Conservation (phyloP, 2,113 vertebrate genomes). For the Thunnus thynnus region DNA sequence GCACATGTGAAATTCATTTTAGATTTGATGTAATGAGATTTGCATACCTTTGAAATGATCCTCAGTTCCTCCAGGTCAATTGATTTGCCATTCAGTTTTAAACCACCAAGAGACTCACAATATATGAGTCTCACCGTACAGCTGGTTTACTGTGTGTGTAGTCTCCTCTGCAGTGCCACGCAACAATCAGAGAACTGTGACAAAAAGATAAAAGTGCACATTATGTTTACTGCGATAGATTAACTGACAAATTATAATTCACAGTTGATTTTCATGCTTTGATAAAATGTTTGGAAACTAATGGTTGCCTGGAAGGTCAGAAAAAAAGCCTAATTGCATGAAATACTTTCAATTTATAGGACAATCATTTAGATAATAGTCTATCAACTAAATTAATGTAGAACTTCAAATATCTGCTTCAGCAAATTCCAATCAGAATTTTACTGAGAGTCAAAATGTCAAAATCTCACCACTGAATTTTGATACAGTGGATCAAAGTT, state of each 20-base stretch:
- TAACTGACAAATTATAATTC: background rate
- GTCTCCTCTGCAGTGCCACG: background rate
- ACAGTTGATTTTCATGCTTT: background rate
- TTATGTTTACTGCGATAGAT: slow-evolving; percentile 10
- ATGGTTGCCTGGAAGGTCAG: background rate
- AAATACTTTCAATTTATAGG: too few species aligned
- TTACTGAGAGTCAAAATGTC: too few species aligned
- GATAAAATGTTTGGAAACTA: background rate
- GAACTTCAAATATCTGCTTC: too few species aligned
- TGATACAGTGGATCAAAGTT: too few species aligned
- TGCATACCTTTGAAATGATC: slow-evolving; percentile 51
- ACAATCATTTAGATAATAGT: too few species aligned
- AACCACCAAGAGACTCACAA: slow-evolving; percentile 11
- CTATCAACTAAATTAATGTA: too few species aligned
- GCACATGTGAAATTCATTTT: slow-evolving; percentile 18
- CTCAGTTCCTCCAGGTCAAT: slow-evolving; percentile 19
- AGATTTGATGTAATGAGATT: slow-evolving; percentile 32
- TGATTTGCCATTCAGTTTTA: slow-evolving; percentile 46
- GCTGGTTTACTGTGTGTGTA: slow-evolving; percentile 4
- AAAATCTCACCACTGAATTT: too few species aligned
- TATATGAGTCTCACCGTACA: background rate
- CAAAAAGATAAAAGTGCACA: slow-evolving; percentile 24
- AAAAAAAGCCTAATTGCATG: too few species aligned
- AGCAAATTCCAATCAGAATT: too few species aligned
- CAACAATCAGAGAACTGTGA: slow-evolving; percentile 5